Conservation (phyloP, 2,113 vertebrate species). For the Oncorhynchus keta region DNA sequence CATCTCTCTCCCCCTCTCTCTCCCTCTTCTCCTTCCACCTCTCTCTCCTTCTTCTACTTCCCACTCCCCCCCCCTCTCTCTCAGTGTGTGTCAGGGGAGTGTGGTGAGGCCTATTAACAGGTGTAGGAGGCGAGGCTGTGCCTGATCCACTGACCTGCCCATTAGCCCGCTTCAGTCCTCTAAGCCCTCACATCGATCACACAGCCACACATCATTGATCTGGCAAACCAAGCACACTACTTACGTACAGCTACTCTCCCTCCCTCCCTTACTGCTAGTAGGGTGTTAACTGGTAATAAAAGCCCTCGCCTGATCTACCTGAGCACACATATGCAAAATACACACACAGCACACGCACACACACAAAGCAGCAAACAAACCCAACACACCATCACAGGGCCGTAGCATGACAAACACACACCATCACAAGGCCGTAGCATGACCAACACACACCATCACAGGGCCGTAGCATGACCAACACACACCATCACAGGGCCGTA, state of each 20-base stretch:
- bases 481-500: too few species aligned
- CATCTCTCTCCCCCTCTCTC: not conserved
- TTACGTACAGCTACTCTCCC: not conserved
- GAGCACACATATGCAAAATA: not conserved
- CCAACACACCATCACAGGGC: not conserved
- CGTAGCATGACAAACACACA: too few species aligned
- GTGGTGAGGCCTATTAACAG: constrained; percentile 73
- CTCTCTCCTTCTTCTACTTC: not conserved
- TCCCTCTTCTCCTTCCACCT: too few species aligned
- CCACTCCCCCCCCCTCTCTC: not conserved
- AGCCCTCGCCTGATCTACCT: not conserved
- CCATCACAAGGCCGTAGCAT: too few species aligned
- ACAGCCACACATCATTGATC: constrained; percentile 80
- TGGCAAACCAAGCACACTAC: constrained; percentile 78
- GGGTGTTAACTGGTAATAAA: not conserved
- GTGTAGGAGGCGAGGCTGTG: constrained; percentile 61
- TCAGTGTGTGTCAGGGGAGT: constrained; percentile 28
- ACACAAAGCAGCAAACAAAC: constrained; percentile 1
- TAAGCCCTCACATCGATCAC: constrained; percentile 78
- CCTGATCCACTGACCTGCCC: constrained; percentile 63
- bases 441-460: too few species aligned
- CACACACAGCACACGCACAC: constrained; percentile 2
- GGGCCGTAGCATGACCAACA: too few species aligned
- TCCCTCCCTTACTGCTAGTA: not conserved
- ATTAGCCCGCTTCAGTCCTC: constrained; percentile 68